Percentiles rank a stretch among this genome's conserved stretches.
Evolutionary conservation across 2,113 vertebrate genomes (phyloP).

Genomic region (Pedetes capensis): DNA sequence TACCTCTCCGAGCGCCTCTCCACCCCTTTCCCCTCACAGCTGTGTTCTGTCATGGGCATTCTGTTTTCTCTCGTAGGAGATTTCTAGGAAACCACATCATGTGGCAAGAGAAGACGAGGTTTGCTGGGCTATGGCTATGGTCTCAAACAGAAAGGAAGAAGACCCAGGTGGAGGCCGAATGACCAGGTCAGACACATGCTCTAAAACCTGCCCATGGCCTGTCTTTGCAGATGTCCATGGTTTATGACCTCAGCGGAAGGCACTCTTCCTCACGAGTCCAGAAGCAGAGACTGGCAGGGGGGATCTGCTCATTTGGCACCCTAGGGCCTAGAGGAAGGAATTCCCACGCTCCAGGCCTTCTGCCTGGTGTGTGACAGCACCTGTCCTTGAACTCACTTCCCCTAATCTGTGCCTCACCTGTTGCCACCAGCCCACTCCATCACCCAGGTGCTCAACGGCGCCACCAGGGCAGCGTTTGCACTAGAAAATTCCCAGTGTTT

Average conservation of each 20-base stretch:
- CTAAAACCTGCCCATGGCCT: background rate
- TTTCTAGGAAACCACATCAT: slow-evolving; percentile 16
- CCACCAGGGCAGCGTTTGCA: background rate
- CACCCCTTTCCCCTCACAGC: background rate
- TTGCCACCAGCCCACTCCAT: background rate
- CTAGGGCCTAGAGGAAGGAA: background rate
- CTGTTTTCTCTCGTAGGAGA: background rate
- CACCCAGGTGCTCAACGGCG: background rate
- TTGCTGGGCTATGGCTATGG: background rate
- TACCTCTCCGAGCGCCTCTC: background rate
- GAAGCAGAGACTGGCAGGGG: background rate
- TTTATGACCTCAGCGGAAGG: background rate
- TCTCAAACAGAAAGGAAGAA: background rate
- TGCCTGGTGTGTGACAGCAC: background rate
- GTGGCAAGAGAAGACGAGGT: background rate
- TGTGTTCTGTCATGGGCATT: background rate
- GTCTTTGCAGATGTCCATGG: background rate
- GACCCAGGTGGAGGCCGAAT: background rate
- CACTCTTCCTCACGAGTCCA: background rate
- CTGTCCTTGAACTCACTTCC: background rate
- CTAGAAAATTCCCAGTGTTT: background rate
- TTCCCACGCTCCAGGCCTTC: background rate
- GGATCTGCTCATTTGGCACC: background rate
- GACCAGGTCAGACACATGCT: background rate
- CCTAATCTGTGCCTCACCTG: background rate